A percentile compares a stretch with the other conserved stretches of the same genome.
Evolutionary conservation across 2,888 invertebrate species (phyloP).

Genomic region (Agonopterix heracliana): DNA sequence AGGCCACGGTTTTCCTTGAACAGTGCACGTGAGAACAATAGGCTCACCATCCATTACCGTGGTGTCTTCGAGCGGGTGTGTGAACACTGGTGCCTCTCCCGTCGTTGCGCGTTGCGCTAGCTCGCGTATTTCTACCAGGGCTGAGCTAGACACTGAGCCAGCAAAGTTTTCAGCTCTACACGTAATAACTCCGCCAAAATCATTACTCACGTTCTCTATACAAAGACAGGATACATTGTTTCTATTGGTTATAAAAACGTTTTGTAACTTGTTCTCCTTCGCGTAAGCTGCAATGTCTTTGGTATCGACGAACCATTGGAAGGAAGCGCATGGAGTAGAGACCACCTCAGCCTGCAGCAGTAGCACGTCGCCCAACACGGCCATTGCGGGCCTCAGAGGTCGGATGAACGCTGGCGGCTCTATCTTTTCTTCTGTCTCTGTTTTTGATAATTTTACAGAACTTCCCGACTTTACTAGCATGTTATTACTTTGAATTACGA

Average conservation of each 20-base stretch:
- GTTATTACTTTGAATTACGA: conserved; percentile 84
- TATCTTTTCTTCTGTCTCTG: conserved; percentile 76
- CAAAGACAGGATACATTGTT: conserved; percentile 88
- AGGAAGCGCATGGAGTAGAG: conserved; percentile 86
- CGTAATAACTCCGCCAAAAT: conserved; percentile 85
- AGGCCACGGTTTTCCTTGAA: conserved; percentile 87
- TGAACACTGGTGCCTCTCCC: conserved; percentile 82
- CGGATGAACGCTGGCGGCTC: conserved; percentile 84
- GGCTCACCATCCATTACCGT: conserved; percentile 94
- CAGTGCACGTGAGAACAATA: conserved; percentile 82
- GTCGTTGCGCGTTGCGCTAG: conserved; percentile 32
- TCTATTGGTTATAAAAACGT: conserved; percentile 81
- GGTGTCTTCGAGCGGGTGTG: conserved; percentile 82
- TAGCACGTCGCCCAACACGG: conserved; percentile 84
- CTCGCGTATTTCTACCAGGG: conserved; percentile 30
- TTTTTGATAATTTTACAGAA: conserved; percentile 84
- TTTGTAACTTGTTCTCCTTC: conserved; percentile 78
- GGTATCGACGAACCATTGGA: conserved; percentile 90
- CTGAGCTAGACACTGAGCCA: conserved; percentile 92
- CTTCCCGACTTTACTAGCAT: conserved; percentile 89
- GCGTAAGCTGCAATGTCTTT: conserved; percentile 77
- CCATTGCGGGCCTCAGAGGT: conserved; percentile 81
- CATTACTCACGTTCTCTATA: conserved; percentile 82
- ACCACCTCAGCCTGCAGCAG: conserved; percentile 86
- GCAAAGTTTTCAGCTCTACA: conserved; percentile 93